Conservation (phyloP, 2,888 invertebrate species). For the Agrilus cyanescens region DNA sequence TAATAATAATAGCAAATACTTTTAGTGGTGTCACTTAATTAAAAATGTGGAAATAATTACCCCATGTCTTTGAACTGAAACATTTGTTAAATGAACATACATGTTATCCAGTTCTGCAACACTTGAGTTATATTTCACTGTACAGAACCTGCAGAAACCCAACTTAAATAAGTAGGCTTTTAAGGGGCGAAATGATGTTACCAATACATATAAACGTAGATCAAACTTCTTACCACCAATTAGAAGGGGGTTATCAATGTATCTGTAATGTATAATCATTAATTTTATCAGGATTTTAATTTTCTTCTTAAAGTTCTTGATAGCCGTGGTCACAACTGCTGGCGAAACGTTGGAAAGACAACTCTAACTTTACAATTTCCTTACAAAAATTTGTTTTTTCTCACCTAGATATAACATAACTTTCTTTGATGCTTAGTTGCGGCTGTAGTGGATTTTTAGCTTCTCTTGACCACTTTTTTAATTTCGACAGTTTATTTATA, state of each 20-base stretch:
- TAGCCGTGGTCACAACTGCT: too few species aligned
- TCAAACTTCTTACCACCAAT: conserved; percentile 97
- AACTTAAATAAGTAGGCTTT: conserved; percentile 87
- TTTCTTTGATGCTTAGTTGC: conserved; percentile 66
- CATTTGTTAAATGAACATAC: conserved; percentile 93
- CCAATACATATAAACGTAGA: conserved; percentile 80
- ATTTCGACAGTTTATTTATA: conserved; percentile 87
- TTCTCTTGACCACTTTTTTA: conserved; percentile 83
- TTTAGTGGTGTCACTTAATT: not conserved
- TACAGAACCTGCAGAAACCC: conserved; percentile 93
- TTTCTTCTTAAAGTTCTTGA: too few species aligned
- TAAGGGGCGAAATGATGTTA: conserved; percentile 85
- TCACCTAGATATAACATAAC: conserved; percentile 92
- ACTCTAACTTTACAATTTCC: too few species aligned
- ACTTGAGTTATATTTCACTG: conserved; percentile 87
- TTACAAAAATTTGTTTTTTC: too few species aligned
- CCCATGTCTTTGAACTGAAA: conserved; percentile 96
- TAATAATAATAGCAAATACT: not conserved
- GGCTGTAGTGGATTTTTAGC: conserved; percentile 77
- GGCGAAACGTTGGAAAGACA: too few species aligned
- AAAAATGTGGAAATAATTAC: conserved; percentile 37
- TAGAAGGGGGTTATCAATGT: conserved; percentile 87
- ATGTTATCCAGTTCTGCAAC: conserved; percentile 80
- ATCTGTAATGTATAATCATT: conserved; percentile 41
- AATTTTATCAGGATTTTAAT: too few species aligned